Conservation (phyloP, 2,888 invertebrate genomes). For the Cosmorhoe ocellata region DNA sequence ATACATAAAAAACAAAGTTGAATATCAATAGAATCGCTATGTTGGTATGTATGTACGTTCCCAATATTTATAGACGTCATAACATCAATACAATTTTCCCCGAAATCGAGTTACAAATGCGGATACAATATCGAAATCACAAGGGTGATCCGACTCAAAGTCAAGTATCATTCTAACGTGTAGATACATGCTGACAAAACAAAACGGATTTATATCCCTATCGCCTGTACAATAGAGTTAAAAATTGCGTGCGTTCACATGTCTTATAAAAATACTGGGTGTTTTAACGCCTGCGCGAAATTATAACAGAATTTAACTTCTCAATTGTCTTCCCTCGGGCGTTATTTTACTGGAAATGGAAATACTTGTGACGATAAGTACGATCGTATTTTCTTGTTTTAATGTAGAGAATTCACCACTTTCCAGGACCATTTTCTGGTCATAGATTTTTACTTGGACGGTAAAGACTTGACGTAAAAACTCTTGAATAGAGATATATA, state of each 20-base stretch:
- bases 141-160: slow-evolving; percentile 34
- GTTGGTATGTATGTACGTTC: background rate
- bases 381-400: slow-evolving; percentile 8
- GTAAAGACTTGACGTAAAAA: slow-evolving; percentile 6
- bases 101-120: slow-evolving; percentile 20
- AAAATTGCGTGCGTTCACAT: slow-evolving; percentile 3
- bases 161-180: slow-evolving; percentile 23
- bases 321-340: slow-evolving; percentile 23
- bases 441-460: slow-evolving; percentile 3
- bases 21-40: slow-evolving; percentile 7
- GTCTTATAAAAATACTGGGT: slow-evolving; percentile 26
- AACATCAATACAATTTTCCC: slow-evolving; percentile 20
- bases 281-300: slow-evolving; percentile 27
- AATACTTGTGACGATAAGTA: slow-evolving; percentile 16
- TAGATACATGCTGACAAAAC: slow-evolving; percentile 12
- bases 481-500: slow-evolving; percentile 1
- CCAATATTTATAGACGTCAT: slow-evolving; percentile 19
- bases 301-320: slow-evolving; percentile 36
- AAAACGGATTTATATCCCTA: slow-evolving; percentile 13
- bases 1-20: background rate
- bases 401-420: background rate
- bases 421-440: background rate
- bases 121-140: slow-evolving; percentile 38
- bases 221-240: slow-evolving; percentile 13
- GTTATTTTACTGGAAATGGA: slow-evolving; percentile 23